Conservation (phyloP, 2,113 vertebrate species). For the Gallinago paraguaiae region DNA sequence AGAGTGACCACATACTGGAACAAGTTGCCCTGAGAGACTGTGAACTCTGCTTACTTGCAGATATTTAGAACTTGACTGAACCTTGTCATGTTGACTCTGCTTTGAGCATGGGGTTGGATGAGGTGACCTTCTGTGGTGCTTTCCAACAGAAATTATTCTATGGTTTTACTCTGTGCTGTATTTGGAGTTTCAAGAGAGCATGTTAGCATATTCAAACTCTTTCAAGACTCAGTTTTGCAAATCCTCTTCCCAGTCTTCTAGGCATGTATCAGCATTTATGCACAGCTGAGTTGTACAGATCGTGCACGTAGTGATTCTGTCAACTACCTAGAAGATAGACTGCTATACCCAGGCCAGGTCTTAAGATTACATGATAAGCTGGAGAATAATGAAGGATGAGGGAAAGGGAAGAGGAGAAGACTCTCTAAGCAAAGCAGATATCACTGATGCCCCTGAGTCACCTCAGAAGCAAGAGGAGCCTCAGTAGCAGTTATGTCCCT, state of each 20-base stretch:
- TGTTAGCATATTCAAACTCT: not conserved
- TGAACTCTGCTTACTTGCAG: not conserved
- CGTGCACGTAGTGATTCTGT: not conserved
- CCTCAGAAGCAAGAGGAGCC: not conserved
- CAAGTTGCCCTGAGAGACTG: not conserved
- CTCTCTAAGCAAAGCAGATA: not conserved
- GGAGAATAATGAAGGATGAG: not conserved
- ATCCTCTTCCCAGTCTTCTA: not conserved
- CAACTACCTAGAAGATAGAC: not conserved
- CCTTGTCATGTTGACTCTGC: not conserved
- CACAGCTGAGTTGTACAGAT: not conserved
- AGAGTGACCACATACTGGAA: not conserved
- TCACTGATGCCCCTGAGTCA: not conserved
- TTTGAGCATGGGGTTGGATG: not conserved
- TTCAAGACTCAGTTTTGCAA: not conserved
- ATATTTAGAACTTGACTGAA: not conserved
- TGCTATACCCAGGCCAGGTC: not conserved
- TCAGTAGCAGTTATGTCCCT: not conserved
- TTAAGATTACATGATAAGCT: not conserved
- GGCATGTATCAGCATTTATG: not conserved
- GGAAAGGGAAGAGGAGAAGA: not conserved
- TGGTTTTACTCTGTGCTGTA: not conserved
- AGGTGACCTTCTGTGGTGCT: not conserved
- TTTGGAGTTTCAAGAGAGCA: not conserved
- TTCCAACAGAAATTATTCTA: not conserved